Evolutionary conservation across 2,797 vertebrate species (phyloP).

Genomic region (Mormyrops boulengeri): DNA sequence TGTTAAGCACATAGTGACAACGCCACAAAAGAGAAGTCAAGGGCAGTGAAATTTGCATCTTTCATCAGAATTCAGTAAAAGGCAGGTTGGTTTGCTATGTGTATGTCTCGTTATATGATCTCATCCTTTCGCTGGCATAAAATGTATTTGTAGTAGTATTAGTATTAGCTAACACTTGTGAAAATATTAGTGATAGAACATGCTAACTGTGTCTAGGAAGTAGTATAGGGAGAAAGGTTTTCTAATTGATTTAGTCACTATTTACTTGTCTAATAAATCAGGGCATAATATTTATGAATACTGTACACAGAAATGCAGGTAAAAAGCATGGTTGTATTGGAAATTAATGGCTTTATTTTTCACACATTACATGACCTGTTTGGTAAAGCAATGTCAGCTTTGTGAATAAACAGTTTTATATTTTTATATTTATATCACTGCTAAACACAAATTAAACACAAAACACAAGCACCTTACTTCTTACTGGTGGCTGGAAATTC

Average conservation of each 20-base stretch:
- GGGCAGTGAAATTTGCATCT: constrained; percentile 22
- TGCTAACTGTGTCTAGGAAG: background rate
- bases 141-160: background rate
- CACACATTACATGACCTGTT: constrained; percentile 19
- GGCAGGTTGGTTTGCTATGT: background rate
- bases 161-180: background rate
- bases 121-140: background rate
- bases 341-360: background rate
- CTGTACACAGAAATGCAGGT: background rate
- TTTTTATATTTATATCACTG: background rate
- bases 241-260: background rate
- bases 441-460: background rate
- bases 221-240: background rate
- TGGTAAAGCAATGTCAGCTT: constrained; percentile 10
- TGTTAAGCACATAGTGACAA: background rate
- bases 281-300: background rate
- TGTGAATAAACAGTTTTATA: constrained; percentile 8
- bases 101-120: background rate
- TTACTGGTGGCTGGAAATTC: background rate
- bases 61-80: constrained; percentile 27
- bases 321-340: background rate
- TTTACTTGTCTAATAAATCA: background rate
- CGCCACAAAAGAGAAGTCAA: constrained; percentile 16
- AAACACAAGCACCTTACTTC: background rate
- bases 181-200: background rate